phyloP scores from a whole-genome alignment of 2,113 vertebrate species.

The human region DNA sequence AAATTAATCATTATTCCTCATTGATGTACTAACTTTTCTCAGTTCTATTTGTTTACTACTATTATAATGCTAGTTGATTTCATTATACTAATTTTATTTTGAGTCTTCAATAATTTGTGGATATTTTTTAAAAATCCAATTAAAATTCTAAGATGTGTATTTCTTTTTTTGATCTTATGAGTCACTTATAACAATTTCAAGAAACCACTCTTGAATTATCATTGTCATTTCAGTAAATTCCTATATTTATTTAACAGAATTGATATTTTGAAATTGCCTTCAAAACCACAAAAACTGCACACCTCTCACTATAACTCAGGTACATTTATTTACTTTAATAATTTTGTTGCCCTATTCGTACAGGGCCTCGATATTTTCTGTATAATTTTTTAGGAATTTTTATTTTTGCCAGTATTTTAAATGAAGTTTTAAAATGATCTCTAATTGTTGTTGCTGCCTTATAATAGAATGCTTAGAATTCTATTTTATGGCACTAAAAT shows the following conservation, averaged over 20 bases:
- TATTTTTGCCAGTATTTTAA: background rate
- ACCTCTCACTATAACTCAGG: background rate
- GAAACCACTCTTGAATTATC: background rate
- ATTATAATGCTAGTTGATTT: background rate
- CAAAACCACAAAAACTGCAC: background rate
- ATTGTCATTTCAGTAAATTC: background rate
- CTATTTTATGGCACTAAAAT: no score
- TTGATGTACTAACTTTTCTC: background rate
- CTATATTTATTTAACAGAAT: background rate
- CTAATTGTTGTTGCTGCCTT: background rate
- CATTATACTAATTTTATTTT: background rate
- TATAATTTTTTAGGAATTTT: background rate
- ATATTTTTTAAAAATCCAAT: background rate
- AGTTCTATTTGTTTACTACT: background rate
- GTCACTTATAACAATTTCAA: background rate
- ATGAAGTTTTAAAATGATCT: background rate
- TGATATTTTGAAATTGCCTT: background rate
- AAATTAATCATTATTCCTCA: background rate
- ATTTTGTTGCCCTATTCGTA: background rate
- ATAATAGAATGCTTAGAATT: background rate
- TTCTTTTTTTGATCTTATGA: background rate
- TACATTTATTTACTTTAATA: background rate
- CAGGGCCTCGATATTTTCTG: rapidly evolving
- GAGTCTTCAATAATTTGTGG: background rate
- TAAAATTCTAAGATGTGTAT: background rate